phyloP scores from a whole-genome alignment of 2,888 invertebrate genomes.

The Macrosoma leucophasiata region DNA sequence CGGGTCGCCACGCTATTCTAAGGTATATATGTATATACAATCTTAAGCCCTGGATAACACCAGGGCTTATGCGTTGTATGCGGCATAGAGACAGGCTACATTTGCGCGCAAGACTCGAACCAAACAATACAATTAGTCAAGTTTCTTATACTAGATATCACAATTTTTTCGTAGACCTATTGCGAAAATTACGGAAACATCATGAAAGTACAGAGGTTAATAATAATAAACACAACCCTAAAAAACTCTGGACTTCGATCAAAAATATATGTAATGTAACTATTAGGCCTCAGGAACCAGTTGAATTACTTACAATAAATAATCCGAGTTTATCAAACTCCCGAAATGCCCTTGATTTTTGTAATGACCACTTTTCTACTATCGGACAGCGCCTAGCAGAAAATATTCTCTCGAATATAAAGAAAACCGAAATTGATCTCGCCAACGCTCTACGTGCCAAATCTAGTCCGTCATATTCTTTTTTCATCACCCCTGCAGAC shows the following conservation, averaged over 20 bases:
- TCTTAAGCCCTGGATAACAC: constrained; percentile 19
- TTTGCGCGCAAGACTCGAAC: constrained; percentile 8
- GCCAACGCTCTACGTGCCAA: no score
- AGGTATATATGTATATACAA: no score
- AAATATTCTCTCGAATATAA: no score
- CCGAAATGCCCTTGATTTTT: no score
- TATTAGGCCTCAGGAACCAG: not conserved
- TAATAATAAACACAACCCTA: constrained; percentile 4
- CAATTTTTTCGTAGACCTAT: constrained; percentile 12
- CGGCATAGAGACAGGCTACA: constrained; percentile 8
- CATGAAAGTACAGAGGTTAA: constrained; percentile 10
- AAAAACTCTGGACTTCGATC: constrained; percentile 7
- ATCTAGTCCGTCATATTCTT: constrained; percentile 3
- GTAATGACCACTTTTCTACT: constrained; percentile 3
- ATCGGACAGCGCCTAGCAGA: constrained; percentile 2
- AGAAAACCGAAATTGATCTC: no score
- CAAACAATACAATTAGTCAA: constrained; percentile 1
- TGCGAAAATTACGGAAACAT: constrained; percentile 9
- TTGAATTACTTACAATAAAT: not conserved
- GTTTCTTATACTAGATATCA: constrained; percentile 3
- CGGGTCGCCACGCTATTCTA: no score
- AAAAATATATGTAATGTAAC: constrained; percentile 6
- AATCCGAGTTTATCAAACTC: not conserved
- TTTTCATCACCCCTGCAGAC: constrained; percentile 6
- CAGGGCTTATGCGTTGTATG: constrained; percentile 12